phyloP scores from a whole-genome alignment of 2,888 invertebrate species.

The Charanyca ferruginea region DNA sequence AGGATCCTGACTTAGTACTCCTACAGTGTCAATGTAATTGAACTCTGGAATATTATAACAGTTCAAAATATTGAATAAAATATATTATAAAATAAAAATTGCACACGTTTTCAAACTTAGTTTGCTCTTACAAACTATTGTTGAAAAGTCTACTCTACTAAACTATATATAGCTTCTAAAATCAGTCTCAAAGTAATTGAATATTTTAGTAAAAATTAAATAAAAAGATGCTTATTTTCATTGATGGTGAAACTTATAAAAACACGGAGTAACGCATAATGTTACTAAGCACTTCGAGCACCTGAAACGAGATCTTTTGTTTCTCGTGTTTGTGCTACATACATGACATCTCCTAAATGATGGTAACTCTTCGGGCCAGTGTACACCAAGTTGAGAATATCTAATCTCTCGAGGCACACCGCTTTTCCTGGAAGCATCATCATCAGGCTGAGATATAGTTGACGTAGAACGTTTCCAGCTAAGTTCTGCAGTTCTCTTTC shows the following conservation, averaged over 20 bases:
- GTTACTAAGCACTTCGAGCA: conserved; percentile 6
- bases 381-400: conserved; percentile 35
- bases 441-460: conserved; percentile 20
- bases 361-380: conserved; percentile 33
- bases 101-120: conserved; percentile 9
- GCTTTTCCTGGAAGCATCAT: conserved; percentile 17
- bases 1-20: conserved; percentile 3
- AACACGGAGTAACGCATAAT: conserved; percentile 6
- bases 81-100: not conserved
- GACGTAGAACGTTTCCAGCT: conserved; percentile 26
- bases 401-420: conserved; percentile 29
- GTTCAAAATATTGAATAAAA: conserved; percentile 5
- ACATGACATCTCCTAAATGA: conserved; percentile 31
- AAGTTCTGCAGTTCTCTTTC: conserved; percentile 24
- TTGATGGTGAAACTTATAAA: conserved; percentile 8
- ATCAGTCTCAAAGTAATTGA: conserved; percentile 12
- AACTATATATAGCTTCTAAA: not conserved
- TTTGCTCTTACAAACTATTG: conserved; percentile 5
- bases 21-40: conserved; percentile 3
- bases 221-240: not conserved
- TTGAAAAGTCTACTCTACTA: conserved; percentile 8
- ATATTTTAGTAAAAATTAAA: conserved; percentile 1
- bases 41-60: conserved; percentile 1
- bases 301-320: conserved; percentile 13
- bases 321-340: conserved; percentile 5